phyloP scores from a whole-genome alignment of 1,140 invertebrate genomes.

The Lordiphosa stackelbergi region DNA sequence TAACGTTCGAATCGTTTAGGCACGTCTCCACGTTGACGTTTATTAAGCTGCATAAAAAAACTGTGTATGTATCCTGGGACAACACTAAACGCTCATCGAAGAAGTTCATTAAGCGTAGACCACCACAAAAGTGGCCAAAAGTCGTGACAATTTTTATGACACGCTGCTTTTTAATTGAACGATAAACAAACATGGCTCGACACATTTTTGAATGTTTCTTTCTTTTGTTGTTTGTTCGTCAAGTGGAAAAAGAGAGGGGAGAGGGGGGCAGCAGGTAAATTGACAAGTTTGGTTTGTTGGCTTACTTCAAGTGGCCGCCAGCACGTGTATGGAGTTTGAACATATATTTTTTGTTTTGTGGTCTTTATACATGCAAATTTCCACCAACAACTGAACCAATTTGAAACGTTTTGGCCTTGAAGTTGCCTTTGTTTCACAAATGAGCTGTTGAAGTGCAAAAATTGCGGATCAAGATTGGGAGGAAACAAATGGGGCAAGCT shows the following conservation, averaged over 20 bases:
- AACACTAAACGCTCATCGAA: not conserved
- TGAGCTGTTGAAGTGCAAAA: slow-evolving; percentile 22
- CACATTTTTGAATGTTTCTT: slow-evolving; percentile 31
- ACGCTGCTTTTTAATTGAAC: slow-evolving; percentile 43
- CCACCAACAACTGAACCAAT: slow-evolving; percentile 40
- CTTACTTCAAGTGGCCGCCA: slow-evolving; percentile 22
- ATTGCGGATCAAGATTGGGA: slow-evolving; percentile 34
- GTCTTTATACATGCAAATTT: slow-evolving; percentile 61
- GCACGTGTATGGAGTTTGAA: slow-evolving; percentile 44
- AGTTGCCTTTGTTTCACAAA: slow-evolving; percentile 35
- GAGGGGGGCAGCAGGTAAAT: not conserved
- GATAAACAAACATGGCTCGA: slow-evolving; percentile 44
- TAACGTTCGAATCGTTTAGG: slow-evolving; percentile 9
- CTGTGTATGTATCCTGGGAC: slow-evolving; percentile 3
- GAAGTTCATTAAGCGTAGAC: slow-evolving; percentile 19
- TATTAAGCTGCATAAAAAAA: slow-evolving; percentile 48
- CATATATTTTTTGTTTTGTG: slow-evolving; percentile 13
- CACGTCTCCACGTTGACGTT: slow-evolving; percentile 39
- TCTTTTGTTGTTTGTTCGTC: not conserved
- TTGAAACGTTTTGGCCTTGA: slow-evolving; percentile 63
- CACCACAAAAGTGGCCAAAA: slow-evolving; percentile 3
- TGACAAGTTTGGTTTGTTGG: slow-evolving; percentile 14
- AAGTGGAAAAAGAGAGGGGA: not conserved
- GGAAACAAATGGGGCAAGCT: too few relatives aligned
- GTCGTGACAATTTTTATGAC: slow-evolving; percentile 52